A percentile compares a stretch with the other conserved stretches of the same genome.
Evolutionary conservation across 2,797 vertebrate species (phyloP).

Genomic region (Coreius guichenoti): DNA sequence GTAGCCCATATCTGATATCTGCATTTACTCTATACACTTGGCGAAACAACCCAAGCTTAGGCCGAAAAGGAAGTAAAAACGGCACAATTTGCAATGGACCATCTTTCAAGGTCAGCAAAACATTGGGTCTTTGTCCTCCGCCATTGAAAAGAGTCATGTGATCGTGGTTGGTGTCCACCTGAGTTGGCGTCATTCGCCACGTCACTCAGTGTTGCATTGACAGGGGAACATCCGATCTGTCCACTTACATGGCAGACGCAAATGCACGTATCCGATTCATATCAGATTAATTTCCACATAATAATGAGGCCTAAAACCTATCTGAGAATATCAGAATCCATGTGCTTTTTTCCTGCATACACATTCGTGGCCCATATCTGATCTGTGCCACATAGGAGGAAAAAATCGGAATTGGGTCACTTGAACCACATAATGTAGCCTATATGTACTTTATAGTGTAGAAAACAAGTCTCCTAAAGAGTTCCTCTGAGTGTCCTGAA

Average conservation of each 20-base stretch:
- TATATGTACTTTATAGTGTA: not conserved
- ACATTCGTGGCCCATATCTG: not conserved
- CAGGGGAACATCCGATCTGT: not conserved
- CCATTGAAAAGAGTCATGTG: not conserved
- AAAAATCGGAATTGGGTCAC: not conserved
- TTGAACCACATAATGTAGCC: not conserved
- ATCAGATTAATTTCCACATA: not conserved
- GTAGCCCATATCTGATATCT: not conserved
- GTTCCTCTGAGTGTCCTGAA: not conserved
- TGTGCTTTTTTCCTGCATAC: not conserved
- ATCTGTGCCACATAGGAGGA: not conserved
- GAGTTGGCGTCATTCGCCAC: not conserved
- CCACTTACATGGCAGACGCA: not conserved
- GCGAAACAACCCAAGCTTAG: not conserved
- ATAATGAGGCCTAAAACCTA: not conserved
- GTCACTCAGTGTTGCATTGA: not conserved
- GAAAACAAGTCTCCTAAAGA: not conserved
- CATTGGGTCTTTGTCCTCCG: not conserved
- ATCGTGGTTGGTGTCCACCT: not conserved
- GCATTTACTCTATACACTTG: not conserved
- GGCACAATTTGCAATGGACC: not conserved
- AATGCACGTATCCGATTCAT: not conserved
- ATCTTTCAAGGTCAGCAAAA: not conserved
- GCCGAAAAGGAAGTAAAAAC: not conserved
- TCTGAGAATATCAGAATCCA: not conserved